Conservation (phyloP, 2,888 invertebrate species). For the Autographa pulchrina region DNA sequence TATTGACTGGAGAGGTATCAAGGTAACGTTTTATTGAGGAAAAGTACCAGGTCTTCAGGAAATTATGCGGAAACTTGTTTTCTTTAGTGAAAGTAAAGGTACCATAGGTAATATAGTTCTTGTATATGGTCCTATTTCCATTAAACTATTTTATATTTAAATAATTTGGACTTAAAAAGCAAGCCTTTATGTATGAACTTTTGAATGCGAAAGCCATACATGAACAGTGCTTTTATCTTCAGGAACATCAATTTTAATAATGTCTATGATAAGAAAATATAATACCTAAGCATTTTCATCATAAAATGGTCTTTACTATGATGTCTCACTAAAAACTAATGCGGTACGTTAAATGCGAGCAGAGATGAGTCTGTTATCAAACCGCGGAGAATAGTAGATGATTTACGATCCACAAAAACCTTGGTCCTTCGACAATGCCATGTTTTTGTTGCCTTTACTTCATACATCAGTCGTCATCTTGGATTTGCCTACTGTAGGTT, state of each 20-base stretch:
- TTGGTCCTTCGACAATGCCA: slow-evolving; percentile 33
- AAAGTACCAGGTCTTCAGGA: not conserved
- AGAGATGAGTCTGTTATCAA: slow-evolving; percentile 50
- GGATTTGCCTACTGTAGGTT: not conserved
- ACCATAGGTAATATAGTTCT: too few species aligned
- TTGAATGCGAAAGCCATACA: too few species aligned
- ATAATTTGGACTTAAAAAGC: too few species aligned
- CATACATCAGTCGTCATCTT: slow-evolving; percentile 6
- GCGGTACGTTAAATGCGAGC: slow-evolving; percentile 27
- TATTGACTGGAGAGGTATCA: slow-evolving; percentile 34
- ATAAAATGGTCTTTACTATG: too few species aligned
- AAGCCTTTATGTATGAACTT: too few species aligned
- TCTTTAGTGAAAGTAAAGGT: too few species aligned
- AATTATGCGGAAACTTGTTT: not conserved
- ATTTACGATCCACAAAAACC: slow-evolving; percentile 57
- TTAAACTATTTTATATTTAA: too few species aligned
- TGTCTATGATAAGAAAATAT: too few species aligned
- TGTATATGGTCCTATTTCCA: too few species aligned
- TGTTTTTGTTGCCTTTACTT: slow-evolving; percentile 28
- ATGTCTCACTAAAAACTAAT: slow-evolving; percentile 35
- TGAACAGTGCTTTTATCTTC: too few species aligned
- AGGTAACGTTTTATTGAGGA: slow-evolving; percentile 9
- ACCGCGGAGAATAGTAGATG: slow-evolving; percentile 45
- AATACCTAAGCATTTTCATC: too few species aligned
- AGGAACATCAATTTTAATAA: too few species aligned